Percentiles rank a stretch among this genome's conserved stretches.
These are phyloP conservation scores for Goniozus legneri DNA, from an alignment of 1,140 invertebrate species.

Conservation along the genomic window DNA sequence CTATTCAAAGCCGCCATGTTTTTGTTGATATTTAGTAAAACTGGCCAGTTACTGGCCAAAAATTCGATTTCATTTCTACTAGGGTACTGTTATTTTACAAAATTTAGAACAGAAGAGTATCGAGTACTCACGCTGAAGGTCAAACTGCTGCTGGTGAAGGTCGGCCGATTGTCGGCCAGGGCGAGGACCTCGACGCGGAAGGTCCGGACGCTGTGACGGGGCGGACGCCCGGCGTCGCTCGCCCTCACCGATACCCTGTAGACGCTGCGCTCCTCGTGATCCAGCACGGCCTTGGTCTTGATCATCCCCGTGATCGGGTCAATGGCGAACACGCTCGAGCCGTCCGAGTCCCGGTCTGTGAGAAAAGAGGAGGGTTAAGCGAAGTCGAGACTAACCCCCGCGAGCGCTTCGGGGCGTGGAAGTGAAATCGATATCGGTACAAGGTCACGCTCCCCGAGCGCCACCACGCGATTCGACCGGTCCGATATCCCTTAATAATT, in stretches of 20 bases:
- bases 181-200: conserved; percentile 85
- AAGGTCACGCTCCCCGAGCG: no score
- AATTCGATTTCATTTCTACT: no score
- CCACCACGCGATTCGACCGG: no score
- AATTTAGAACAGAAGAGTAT: no score
- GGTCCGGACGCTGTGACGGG: conserved; percentile 73
- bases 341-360: conserved; percentile 72
- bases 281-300: conserved; percentile 79
- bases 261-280: conserved; percentile 85
- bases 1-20: no score
- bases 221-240: conserved; percentile 79
- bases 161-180: conserved; percentile 86
- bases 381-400: no score
- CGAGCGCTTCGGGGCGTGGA: no score
- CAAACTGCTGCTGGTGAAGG: conserved; percentile 85
- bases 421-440: no score
- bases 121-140: conserved; percentile 71
- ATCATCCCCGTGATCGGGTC: conserved; percentile 84
- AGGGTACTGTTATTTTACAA: no score
- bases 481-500: no score
- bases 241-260: conserved; percentile 84
- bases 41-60: no score
- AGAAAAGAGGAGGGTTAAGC: conserved; percentile 8
- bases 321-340: conserved; percentile 79
- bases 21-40: no score